A percentile compares a stretch with the other conserved stretches of the same genome.
These are phyloP conservation scores for Sialis lutaria DNA, from an alignment of 2,888 invertebrate genomes.

Conservation along the genomic window DNA sequence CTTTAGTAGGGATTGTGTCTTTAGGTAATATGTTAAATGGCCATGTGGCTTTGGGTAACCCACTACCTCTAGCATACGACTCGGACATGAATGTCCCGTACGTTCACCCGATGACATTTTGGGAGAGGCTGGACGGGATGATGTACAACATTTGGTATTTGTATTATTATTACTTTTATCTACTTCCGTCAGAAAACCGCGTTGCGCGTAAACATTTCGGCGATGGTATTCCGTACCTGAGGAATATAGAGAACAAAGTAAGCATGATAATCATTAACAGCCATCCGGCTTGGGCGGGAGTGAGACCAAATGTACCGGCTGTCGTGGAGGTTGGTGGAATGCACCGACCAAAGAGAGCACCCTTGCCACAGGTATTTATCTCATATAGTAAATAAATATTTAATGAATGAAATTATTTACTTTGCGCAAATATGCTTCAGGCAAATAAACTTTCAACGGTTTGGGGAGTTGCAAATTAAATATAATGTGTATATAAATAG, in stretches of 20 bases:
- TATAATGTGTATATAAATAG: no score
- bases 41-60: background rate
- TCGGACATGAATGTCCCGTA: background rate
- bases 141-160: background rate
- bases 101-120: background rate
- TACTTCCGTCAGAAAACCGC: slow-evolving; percentile 1
- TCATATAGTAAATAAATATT: background rate
- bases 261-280: slow-evolving; percentile 10
- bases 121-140: background rate
- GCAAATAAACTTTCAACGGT: no score
- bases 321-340: slow-evolving; percentile 10
- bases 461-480: no score
- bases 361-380: background rate
- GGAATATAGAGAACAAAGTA: slow-evolving; percentile 7
- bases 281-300: slow-evolving; percentile 6
- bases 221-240: slow-evolving; percentile 5
- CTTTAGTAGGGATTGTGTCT: background rate
- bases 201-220: slow-evolving; percentile 7
- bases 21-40: background rate
- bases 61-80: background rate
- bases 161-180: background rate
- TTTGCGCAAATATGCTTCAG: background rate
- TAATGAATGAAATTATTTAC: background rate
- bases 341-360: slow-evolving; percentile 4
- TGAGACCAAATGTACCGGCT: slow-evolving; percentile 7